phyloP scores from a whole-genome alignment of 2,797 vertebrate species.

The Limnodromus scolopaceus region DNA sequence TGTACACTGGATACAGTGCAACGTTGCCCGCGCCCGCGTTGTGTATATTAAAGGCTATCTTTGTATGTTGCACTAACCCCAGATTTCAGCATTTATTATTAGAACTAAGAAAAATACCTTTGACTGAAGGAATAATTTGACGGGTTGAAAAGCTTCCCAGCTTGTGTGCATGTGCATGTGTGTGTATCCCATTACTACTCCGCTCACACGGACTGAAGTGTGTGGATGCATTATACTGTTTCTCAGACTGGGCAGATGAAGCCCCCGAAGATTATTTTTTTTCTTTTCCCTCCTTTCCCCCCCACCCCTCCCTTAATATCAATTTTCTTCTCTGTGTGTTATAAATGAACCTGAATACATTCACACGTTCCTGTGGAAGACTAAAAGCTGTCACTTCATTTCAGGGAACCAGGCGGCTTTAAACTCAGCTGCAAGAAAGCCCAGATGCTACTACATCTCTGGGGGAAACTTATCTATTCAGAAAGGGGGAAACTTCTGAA shows the following conservation, averaged over 20 bases:
- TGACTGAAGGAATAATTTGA: not conserved
- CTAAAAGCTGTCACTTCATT: slow-evolving; percentile 71
- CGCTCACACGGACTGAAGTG: slow-evolving; percentile 2
- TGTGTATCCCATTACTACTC: not conserved
- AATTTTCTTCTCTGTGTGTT: slow-evolving; percentile 60
- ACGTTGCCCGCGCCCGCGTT: not conserved
- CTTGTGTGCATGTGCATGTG: not conserved
- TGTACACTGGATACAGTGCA: slow-evolving; percentile 16
- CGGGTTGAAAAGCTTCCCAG: not conserved
- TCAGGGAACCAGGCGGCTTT: slow-evolving; percentile 70
- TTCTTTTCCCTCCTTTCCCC: not conserved
- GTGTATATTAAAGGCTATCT: not conserved
- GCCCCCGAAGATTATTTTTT: not conserved
- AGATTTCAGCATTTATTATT: slow-evolving; percentile 35
- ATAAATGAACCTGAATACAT: slow-evolving; percentile 69
- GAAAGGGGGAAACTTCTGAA: slow-evolving; percentile 56
- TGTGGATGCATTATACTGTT: not conserved
- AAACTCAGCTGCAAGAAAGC: slow-evolving; percentile 71
- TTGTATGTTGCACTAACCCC: not conserved
- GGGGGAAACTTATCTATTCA: slow-evolving; percentile 63
- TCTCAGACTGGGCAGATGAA: slow-evolving; percentile 19
- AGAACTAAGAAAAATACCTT: slow-evolving; percentile 52
- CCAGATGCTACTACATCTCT: slow-evolving; percentile 69
- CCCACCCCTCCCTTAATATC: not conserved
- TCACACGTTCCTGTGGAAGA: slow-evolving; percentile 55